Evolutionary conservation across 2,113 vertebrate species (phyloP), one percentile per base, ranked within the genome.

Genomic region (Arizona elegans): DNA sequence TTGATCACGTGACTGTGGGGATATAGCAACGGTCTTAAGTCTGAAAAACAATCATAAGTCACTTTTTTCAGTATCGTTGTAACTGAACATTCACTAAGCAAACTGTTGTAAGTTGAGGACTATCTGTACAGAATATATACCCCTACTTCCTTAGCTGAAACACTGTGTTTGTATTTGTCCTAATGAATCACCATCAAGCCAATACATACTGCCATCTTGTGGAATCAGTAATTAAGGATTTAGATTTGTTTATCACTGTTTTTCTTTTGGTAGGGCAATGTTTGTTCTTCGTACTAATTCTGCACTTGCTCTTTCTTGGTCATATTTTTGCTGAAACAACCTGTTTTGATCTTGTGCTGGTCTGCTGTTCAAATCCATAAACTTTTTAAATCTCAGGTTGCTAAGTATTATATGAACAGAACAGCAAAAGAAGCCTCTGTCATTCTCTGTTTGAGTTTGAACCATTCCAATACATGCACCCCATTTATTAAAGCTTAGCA

Each of bases 181-280:
- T 29, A 53, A 58, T 91, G 65, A 90, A 43, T 56, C 52, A 89
- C 9, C 33, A 65, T 88, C 81, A 75, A 86, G 43, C 47, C 92
- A 92, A 94, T 59, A 75, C 92, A 90, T 58, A 94, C 65, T 94
- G 91, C 70, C 93, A 93, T 89, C 94, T 96, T 81, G 93, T 94
- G 91, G 91, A 81, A 58, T 70, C 29, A 26, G 17, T 53, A 55
- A n/a, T n/a, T 0, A 0, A 19, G 53, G n/a, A 86, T n/a, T 88
- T 58, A 11, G 21, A 3, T 88, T 62, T 33, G 65, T 33, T 10
- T 24, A 43, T 7, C 19, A 5, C 0, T 0, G 38, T 15, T 91
- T 92, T 94, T 91, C 50, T 91, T 15, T 50, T 26, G 88, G 15
- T 53, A 21, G 8, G 9, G n/a, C 19, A 81, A 54, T 21, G 17